Percentiles rank a stretch among this genome's conserved stretches.
Evolutionary conservation across 2,797 vertebrate genomes (phyloP).

Genomic region (Pipistrellus pipistrellus): DNA sequence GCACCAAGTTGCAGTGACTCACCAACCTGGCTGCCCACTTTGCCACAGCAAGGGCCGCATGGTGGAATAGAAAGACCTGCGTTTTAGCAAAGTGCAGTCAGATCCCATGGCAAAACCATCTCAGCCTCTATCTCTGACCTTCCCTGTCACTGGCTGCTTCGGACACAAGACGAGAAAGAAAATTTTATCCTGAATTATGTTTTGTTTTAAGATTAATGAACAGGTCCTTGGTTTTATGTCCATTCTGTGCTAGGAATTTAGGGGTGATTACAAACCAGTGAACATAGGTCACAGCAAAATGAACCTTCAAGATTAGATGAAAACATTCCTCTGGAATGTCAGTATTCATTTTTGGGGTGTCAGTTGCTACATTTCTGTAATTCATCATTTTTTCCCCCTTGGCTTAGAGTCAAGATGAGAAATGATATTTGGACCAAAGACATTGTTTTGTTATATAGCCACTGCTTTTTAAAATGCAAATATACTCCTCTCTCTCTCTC

Average conservation of each 20-base stretch:
- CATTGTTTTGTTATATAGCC: constrained; percentile 31
- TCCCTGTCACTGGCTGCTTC: constrained; percentile 68
- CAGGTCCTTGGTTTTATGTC: constrained; percentile 47
- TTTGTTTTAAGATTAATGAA: constrained; percentile 75
- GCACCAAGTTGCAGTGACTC: constrained; percentile 81
- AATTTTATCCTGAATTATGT: constrained; percentile 76
- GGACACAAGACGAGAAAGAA: constrained; percentile 63
- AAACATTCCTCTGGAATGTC: constrained; percentile 19
- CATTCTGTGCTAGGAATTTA: constrained; percentile 55
- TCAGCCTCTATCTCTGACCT: constrained; percentile 15
- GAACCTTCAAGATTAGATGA: constrained; percentile 39
- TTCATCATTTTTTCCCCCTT: constrained; percentile 56
- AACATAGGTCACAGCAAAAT: constrained; percentile 71
- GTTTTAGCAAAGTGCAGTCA: constrained; percentile 42
- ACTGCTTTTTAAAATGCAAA: constrained; percentile 73
- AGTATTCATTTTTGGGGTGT: constrained; percentile 5
- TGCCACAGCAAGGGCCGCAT: constrained; percentile 80
- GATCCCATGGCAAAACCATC: constrained; percentile 46
- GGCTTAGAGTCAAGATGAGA: constrained; percentile 74
- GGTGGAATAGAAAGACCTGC: constrained; percentile 76
- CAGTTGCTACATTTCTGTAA: not conserved
- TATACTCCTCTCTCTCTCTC: not conserved
- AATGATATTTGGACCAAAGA: constrained; percentile 68
- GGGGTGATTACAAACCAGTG: constrained; percentile 72
- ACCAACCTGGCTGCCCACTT: constrained; percentile 81